Evolutionary conservation across 1,140 invertebrate species (phyloP), one percentile per base, ranked within the genome.

Genomic region (Drosophila truncata): DNA sequence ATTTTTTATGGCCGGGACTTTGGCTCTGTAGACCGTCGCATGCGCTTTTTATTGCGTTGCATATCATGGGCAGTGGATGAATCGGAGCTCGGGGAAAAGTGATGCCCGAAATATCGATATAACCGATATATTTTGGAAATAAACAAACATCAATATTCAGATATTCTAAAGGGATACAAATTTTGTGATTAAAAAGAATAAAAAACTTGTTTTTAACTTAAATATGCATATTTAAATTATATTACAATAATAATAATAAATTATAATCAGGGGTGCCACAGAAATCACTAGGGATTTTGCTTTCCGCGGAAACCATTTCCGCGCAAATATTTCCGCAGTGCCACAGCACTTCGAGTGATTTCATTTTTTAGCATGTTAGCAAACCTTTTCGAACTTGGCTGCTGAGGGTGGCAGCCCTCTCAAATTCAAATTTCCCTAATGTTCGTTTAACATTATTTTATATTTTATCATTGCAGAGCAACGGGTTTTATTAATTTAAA

Each of bases 11-110:
- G 58, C 42, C 55, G 44, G 63, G 47, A 78, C 72, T 78, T 39
- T 66, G 70, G 57, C 63, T 59, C 72, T 67, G 59, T 78, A 83
- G 80, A 76, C 80, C 55, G 42, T 44, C 55, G 82, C 62, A 77
- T 67, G 83, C 79, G 79, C 63, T 80, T 87, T 87, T 87, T 88
- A 87, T 88, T 71, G 83, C 67, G 65, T 39, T 83, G 83, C 84
- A 71, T 49, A 57, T 46, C 58, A 57, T 47, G 37, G 11, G n/a
- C 23, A 20, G 31, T 16, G 4, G 47, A 52, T 18, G 39, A 18
- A 41, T 2, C 33, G 37, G 4, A 25, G 33, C 14, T 13, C 5
- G 3, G 47, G 16, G 8, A 14, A 39, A 23, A 10, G 16, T 10
- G 23, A 14, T 10, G 16, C 10, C 20, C 18, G 13, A 54, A 33